Base-by-base conservation (phyloP, 2,888 invertebrate genomes). In the Eumacrocentrus americanus region DNA sequence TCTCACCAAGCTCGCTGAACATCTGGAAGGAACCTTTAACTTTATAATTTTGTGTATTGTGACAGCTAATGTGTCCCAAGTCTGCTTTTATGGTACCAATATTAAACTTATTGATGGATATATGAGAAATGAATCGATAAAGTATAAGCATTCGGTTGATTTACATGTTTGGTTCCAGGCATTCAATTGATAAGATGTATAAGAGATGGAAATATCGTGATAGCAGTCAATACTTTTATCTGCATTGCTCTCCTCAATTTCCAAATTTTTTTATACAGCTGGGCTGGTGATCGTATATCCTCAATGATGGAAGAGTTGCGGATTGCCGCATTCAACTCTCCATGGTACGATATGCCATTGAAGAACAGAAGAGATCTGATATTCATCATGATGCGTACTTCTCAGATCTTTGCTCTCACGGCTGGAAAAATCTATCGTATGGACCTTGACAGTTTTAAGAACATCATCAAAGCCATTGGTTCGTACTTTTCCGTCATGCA, bases 11-110 rank as follows among this genome's bases (percentile, higher is more conserved):
- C 58, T 65, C 4, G 48, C 60, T 6, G 25, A 62, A 5, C 44
- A 37, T 22, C 29, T 68, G 3, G 64, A 68, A 11, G 53, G 58
- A 7, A 55, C 58, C 0, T 63, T 61, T 18, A 64, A 54, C 55
- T 57, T 68, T 9, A 68, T 68, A 5, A 55, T 68, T 18, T 64
- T 69, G 4, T 34, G 34, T 7, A 50, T 50, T 9, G 50, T 50
- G 1, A 29, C 25, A 2, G 7, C 16, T 1, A 50, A 50, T 34
- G 29, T 50, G 9, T 11, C 29, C 7, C 50, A 50, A 50, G 34
- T 34, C 1, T 50, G 50, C 7, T 34, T 50, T 16, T 14, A 16
- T 1, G 50, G 50, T 50, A 50, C n/a, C 25, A 29, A 29, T n/a
- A n/a, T n/a, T n/a, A n/a, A n/a, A n/a, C n/a, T n/a, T n/a, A n/a